Conservation (phyloP, 1,140 invertebrate species). For the Lineus longissimus region DNA sequence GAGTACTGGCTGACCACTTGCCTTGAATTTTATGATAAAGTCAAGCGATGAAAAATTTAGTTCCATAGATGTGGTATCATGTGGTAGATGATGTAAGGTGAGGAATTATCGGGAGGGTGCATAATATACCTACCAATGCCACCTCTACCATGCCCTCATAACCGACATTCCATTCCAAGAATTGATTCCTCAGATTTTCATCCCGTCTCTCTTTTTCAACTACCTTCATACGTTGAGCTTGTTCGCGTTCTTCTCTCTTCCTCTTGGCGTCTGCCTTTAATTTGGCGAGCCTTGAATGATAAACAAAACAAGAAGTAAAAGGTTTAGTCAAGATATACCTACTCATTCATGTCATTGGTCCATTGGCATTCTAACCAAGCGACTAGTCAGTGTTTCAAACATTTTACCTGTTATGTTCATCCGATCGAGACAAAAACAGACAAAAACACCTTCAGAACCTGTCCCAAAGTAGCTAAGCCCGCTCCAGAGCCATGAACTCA, state of each 20-base stretch:
- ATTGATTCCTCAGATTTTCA: constrained; percentile 37
- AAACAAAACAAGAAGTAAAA: constrained; percentile 5
- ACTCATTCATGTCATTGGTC: too few relatives aligned
- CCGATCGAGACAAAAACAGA: too few relatives aligned
- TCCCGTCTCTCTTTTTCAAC: constrained; percentile 37
- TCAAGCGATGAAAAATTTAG: too few relatives aligned
- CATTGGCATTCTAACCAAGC: too few relatives aligned
- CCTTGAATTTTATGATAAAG: too few relatives aligned
- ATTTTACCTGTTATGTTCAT: too few relatives aligned
- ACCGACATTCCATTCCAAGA: constrained; percentile 39
- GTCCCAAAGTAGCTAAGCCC: too few relatives aligned
- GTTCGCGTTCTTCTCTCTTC: constrained; percentile 45
- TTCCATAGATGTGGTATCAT: background rate
- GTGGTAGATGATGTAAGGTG: background rate
- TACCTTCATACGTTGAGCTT: constrained; percentile 27
- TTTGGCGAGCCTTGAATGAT: constrained; percentile 37
- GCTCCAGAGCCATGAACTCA: too few relatives aligned
- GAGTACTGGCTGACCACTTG: too few relatives aligned
- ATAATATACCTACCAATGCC: constrained; percentile 34
- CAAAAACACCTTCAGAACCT: background rate
- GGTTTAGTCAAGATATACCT: background rate
- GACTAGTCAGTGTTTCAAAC: too few relatives aligned
- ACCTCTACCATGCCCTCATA: constrained; percentile 41
- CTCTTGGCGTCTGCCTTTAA: constrained; percentile 49
- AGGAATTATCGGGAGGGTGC: background rate